Conservation (phyloP, 2,888 invertebrate genomes). For the Agrotis puta region DNA sequence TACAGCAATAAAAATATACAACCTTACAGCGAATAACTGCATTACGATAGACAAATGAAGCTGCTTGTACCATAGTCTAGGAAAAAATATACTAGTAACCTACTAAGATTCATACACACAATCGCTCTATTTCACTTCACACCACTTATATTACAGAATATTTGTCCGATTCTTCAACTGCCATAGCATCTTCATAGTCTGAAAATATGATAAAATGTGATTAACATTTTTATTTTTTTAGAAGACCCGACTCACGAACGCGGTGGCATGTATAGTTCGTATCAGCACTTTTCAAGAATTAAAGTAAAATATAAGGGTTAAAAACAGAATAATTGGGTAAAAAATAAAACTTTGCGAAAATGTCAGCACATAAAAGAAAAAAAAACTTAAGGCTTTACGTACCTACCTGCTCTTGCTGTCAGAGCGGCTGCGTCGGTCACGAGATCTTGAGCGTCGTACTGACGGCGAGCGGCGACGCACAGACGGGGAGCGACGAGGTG, state of each 20-base stretch:
- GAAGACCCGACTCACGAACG: not conserved
- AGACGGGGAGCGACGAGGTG: slow-evolving; percentile 86
- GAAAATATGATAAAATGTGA: slow-evolving; percentile 30
- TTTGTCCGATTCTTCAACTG: slow-evolving; percentile 57
- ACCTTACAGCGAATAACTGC: slow-evolving; percentile 58
- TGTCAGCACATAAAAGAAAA: not conserved
- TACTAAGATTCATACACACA: slow-evolving; percentile 62
- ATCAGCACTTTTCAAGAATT: not conserved
- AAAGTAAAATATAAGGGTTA: not conserved
- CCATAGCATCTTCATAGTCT: slow-evolving; percentile 44
- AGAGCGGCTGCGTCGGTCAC: slow-evolving; percentile 86
- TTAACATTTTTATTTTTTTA: slow-evolving; percentile 11
- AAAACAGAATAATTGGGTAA: too few species aligned
- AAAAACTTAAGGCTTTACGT: slow-evolving; percentile 4
- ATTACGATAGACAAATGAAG: slow-evolving; percentile 57
- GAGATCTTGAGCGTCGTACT: slow-evolving; percentile 84
- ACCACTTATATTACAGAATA: slow-evolving; percentile 64
- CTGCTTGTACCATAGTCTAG: slow-evolving; percentile 58
- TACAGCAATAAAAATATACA: slow-evolving; percentile 61
- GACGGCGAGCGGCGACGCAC: slow-evolving; percentile 86
- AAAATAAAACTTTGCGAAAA: not conserved
- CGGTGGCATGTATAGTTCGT: not conserved
- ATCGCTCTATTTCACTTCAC: slow-evolving; percentile 59
- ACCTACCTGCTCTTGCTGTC: slow-evolving; percentile 87
- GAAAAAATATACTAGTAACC: slow-evolving; percentile 41